phyloP scores from a whole-genome alignment of 2,888 invertebrate genomes.

The Eupithecia dodoneata region DNA sequence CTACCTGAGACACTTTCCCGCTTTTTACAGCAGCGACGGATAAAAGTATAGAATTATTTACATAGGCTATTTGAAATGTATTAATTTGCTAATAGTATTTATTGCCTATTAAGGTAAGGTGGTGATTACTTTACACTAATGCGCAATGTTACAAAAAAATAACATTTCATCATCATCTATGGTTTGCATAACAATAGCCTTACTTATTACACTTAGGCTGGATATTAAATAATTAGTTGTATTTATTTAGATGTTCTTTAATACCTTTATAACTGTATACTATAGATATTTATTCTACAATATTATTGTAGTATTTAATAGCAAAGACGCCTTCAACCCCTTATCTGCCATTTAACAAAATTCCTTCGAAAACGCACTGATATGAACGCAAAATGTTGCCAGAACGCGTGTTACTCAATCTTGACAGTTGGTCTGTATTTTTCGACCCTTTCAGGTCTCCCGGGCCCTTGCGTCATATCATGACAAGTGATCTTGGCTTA shows the following conservation, averaged over 20 bases:
- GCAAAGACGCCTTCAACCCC: not conserved
- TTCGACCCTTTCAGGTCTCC: conserved; percentile 40
- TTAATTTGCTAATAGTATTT: no score
- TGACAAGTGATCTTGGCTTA: conserved; percentile 46
- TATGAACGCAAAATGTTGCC: conserved; percentile 1
- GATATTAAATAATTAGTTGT: no score
- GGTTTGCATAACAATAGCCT: no score
- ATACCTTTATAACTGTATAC: no score
- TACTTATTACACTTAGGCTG: no score
- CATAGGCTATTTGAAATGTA: not conserved
- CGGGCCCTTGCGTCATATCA: conserved; percentile 44
- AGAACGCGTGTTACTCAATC: conserved; percentile 18
- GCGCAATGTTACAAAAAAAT: no score
- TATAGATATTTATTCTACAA: no score
- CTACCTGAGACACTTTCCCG: not conserved
- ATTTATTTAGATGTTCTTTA: no score
- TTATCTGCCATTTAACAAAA: not conserved
- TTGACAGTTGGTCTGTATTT: conserved; percentile 39
- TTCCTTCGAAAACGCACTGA: not conserved
- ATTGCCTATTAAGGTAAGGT: no score
- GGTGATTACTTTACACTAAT: no score
- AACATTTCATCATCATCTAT: no score
- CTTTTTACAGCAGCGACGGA: not conserved
- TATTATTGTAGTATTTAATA: no score
- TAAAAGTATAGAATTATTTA: not conserved